phyloP scores from a whole-genome alignment of 1,140 invertebrate genomes.

The Eumaeus atala region DNA sequence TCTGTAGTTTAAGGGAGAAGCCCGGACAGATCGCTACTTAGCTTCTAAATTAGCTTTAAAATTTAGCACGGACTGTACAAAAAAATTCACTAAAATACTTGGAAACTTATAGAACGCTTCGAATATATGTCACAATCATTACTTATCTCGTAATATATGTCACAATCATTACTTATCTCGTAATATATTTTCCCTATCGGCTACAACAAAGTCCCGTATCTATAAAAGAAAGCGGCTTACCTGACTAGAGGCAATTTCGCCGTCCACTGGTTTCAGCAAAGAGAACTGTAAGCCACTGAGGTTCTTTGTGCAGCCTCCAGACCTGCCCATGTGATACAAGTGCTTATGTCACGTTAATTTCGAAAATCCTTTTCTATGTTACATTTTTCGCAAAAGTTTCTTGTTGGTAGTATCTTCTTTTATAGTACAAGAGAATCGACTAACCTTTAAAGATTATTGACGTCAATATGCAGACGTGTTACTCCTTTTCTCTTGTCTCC shows the following conservation, averaged over 20 bases:
- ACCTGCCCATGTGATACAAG: constrained; percentile 11
- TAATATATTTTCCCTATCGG: constrained; percentile 24
- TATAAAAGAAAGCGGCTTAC: constrained; percentile 66
- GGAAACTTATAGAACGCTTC: background rate
- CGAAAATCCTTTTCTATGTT: constrained; percentile 5
- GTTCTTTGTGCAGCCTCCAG: constrained; percentile 40
- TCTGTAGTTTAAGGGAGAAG: no score
- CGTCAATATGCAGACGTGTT: no score
- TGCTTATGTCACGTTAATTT: constrained; percentile 12
- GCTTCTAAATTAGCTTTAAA: no score
- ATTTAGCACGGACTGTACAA: no score
- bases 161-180: constrained; percentile 18
- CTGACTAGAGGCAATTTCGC: constrained; percentile 63
- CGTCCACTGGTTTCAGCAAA: constrained; percentile 57
- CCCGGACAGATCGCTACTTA: no score
- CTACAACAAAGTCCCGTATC: constrained; percentile 32
- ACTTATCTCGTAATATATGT: constrained; percentile 17
- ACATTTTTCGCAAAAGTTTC: background rate
- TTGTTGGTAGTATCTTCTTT: background rate
- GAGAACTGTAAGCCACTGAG: constrained; percentile 36
- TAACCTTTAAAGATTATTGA: no score
- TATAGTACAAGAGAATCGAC: no score
- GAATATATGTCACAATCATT: constrained; percentile 9
- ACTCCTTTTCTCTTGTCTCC: no score
- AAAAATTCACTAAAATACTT: no score